phyloP scores from a whole-genome alignment of 2,113 vertebrate species.

The Elaphurus davidianus region DNA sequence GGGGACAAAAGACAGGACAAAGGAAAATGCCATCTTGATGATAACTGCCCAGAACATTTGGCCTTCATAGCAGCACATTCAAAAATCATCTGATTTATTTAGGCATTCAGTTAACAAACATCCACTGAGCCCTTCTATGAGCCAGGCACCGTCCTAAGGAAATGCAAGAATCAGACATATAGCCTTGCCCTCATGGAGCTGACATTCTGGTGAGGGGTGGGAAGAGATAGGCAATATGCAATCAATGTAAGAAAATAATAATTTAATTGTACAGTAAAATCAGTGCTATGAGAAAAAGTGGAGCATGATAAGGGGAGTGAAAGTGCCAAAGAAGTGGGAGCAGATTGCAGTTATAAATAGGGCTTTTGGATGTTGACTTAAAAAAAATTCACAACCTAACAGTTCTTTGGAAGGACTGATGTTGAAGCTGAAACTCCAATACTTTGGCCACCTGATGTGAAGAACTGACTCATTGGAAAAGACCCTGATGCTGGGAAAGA shows the following conservation, averaged over 20 bases:
- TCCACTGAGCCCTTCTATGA: neutral
- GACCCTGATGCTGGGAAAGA: neutral
- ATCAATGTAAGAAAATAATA: neutral
- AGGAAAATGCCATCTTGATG: neutral
- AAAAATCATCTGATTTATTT: neutral
- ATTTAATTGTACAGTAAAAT: neutral
- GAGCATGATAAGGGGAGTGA: neutral
- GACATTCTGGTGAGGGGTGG: neutral
- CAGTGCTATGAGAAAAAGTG: neutral
- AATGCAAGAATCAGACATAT: neutral
- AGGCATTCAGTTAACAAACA: neutral
- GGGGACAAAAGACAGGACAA: neutral
- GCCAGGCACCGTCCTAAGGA: neutral
- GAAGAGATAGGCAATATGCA: neutral
- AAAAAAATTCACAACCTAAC: neutral
- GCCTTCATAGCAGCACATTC: neutral
- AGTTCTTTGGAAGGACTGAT: neutral
- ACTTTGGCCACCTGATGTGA: neutral
- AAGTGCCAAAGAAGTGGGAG: neutral
- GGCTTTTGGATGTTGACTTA: neutral
- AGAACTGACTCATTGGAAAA: neutral
- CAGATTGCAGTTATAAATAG: neutral
- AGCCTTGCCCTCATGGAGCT: neutral
- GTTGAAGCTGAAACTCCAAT: neutral
- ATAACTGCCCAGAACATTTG: too few species aligned